Base-by-base conservation (phyloP, 2,888 invertebrate species). In the Pyralis farinalis region DNA sequence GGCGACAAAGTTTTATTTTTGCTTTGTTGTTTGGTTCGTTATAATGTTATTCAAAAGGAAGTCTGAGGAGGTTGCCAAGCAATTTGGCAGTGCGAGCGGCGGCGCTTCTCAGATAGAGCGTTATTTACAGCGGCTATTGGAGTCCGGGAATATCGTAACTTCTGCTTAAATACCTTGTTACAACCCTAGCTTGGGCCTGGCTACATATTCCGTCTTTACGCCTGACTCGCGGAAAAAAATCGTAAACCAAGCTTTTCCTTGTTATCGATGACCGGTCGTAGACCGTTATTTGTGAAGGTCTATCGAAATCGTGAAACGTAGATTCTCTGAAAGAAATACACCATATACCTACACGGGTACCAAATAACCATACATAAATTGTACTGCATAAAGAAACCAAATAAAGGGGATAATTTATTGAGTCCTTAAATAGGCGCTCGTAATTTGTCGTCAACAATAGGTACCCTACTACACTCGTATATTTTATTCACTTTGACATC, bases 31-130 rank as follows among this genome's bases (percentile, higher is more conserved):
- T 62, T 62, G 56, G 63, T 74, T 71, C 66, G 70, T 81, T 75
- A 77, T 81, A 81, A 78, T 79, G 76, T 81, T 83, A 82, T 83
- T 83, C 83, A 81, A 81, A 75, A 73, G 82, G 77, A 79, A 80
- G 77, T 78, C 77, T 77, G 76, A 80, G 76, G 65, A 80, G 75
- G 76, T 63, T 85, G 86, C 83, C 84, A 85, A 84, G 85, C 76
- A 80, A 83, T 86, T 84, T 83, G 85, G 85, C 86, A 80, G 68
- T 53, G 71, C 56, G 59, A 69, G 69, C 67, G 63, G 70, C 70
- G 69, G 70, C 71, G 74, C 64, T 70, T 63, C 70, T 65, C 53
- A 80, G 80, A 83, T 83, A 82, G 64, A 67, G 63, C 68, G 73
- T 82, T 83, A 82, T 85, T 84, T 85, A 85, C 80, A 64, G 66